Evolutionary conservation across 2,797 vertebrate species (phyloP).

Genomic region (Oreortyx pictus): DNA sequence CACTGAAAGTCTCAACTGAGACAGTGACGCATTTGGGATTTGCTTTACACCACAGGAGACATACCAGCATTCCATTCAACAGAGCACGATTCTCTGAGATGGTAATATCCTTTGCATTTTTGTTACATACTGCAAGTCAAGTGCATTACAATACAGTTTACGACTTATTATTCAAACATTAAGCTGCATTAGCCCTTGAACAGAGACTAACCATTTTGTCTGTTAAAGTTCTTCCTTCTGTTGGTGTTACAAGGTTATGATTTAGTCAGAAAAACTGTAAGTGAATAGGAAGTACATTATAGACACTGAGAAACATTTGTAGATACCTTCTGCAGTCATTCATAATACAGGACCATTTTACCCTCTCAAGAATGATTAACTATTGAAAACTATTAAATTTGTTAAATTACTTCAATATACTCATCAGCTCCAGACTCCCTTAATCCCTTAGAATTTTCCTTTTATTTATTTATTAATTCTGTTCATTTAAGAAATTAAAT

Average conservation of each 20-base stretch:
- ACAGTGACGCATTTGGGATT: background rate
- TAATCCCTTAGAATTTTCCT: background rate
- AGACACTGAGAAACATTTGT: background rate
- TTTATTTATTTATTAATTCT: no score
- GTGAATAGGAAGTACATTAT: background rate
- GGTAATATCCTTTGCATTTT: background rate
- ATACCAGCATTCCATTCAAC: background rate
- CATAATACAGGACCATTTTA: background rate
- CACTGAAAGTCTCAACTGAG: background rate
- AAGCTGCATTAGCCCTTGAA: background rate
- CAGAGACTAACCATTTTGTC: background rate
- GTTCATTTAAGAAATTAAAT: background rate
- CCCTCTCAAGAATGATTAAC: background rate
- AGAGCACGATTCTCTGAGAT: background rate
- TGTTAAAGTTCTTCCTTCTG: background rate
- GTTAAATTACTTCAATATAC: background rate
- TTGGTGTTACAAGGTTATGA: background rate
- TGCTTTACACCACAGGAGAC: background rate
- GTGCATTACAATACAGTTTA: background rate
- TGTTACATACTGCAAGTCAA: background rate
- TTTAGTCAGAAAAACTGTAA: background rate
- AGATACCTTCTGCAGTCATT: background rate
- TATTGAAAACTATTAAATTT: background rate
- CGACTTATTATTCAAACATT: background rate
- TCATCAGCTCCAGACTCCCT: background rate